Evolutionary conservation across 2,888 invertebrate genomes (phyloP), one percentile per base, ranked within the genome.

Genomic region (Phengaris arion): DNA sequence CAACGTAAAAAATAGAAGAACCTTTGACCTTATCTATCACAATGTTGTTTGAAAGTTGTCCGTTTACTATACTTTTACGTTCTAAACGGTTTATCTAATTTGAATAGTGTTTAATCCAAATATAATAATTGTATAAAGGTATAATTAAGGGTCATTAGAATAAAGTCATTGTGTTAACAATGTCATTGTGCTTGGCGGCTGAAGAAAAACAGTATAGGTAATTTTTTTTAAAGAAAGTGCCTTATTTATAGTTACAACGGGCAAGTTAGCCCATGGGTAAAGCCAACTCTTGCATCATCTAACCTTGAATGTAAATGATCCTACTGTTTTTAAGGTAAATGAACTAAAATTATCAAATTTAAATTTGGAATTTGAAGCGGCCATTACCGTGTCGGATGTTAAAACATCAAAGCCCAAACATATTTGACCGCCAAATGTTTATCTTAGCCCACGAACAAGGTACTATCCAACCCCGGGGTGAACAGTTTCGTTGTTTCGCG

Each of bases 21-120:
- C 76, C 76, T 76, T 55, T 77, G 77, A 76, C 77, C 76, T 77
- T 77, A 77, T 77, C 74, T 69, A 72, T 59, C 57, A 70, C 75
- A 70, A 75, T 76, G 76, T 76, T 74, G 76, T 77, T 77, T 77
- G 74, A 77, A 77, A 77, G 77, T 77, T 74, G 76, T 76, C 59
- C 74, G 64, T 75, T 75, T 72, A 75, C 74, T 55, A 69, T 76
- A 70, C 76, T 75, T 51, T 74, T 75, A 59, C 69, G 57, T 69
- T 76, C 74, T 69, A 75, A 68, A 76, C 74, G 75, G 55, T 68
- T 75, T 69, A 69, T 75, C 69, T 48, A 55, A 70, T 75, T 75
- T 75, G 57, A 75, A 75, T 75, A 51, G 70, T 69, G 57, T 75
- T 52, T 52, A 48, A 72, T 72, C 13, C 52, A 7, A 64, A 35